Evolutionary conservation across 2,113 vertebrate genomes (phyloP).

Genomic region (Pholis gunnellus): DNA sequence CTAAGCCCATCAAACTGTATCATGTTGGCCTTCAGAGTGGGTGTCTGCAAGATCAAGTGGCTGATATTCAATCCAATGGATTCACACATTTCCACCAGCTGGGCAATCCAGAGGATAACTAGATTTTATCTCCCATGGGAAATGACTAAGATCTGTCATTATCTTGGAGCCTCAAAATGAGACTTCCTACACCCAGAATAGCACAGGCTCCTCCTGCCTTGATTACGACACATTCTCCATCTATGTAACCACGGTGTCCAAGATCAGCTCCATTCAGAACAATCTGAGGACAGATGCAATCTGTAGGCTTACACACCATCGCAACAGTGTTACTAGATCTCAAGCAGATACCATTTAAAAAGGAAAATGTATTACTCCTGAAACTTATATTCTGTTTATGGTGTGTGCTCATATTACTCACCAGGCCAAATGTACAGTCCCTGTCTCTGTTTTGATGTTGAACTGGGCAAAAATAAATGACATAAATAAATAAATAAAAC

Average conservation of each 20-base stretch:
- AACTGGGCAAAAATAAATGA: conserved; percentile 88
- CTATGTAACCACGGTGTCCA: conserved; percentile 70
- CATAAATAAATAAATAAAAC: conserved; percentile 86
- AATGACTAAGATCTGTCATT: conserved; percentile 79
- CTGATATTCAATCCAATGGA: conserved; percentile 79
- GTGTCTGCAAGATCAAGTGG: conserved; percentile 76
- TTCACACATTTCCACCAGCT: conserved; percentile 72
- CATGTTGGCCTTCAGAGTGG: conserved; percentile 76
- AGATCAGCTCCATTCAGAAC: conserved; percentile 68
- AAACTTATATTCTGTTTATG: conserved; percentile 82
- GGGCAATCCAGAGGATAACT: conserved; percentile 80
- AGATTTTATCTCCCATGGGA: conserved; percentile 75
- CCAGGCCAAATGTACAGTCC: conserved; percentile 90
- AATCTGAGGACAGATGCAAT: conserved; percentile 67
- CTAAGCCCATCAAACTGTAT: conserved; percentile 72
- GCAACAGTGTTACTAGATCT: conserved; percentile 84
- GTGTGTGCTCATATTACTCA: conserved; percentile 87
- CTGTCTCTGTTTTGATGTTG: conserved; percentile 90
- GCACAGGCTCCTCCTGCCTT: conserved; percentile 73
- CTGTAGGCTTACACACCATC: conserved; percentile 72
- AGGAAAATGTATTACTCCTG: conserved; percentile 83
- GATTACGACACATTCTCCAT: conserved; percentile 76
- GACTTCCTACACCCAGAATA: conserved; percentile 77
- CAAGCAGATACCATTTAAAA: conserved; percentile 78
- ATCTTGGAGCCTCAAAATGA: conserved; percentile 76